A percentile compares a stretch with the other conserved stretches of the same genome.
phyloP scores from a whole-genome alignment of 2,797 vertebrate genomes.

The Rhincodon typus region DNA sequence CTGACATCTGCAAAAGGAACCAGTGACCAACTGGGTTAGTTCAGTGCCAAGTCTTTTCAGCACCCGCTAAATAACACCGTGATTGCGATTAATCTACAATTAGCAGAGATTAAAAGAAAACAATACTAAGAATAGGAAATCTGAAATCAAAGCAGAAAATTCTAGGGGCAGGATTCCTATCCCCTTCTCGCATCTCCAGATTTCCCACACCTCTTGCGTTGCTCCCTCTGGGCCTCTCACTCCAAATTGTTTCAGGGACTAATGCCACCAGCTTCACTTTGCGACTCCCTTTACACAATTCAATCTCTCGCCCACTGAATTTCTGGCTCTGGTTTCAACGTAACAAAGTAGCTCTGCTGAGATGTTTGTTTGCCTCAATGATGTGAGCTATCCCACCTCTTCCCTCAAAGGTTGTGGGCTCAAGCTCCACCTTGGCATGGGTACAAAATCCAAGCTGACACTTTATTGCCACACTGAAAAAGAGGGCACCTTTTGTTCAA shows the following conservation, averaged over 20 bases:
- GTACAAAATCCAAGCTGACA: not conserved
- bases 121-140: not conserved
- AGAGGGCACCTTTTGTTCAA: no score
- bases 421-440: not conserved
- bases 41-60: not conserved
- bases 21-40: not conserved
- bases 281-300: not conserved
- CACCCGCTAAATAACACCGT: not conserved
- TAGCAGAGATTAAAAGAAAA: slow-evolving; percentile 29
- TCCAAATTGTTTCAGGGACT: not conserved
- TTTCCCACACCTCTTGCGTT: not conserved
- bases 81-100: slow-evolving; percentile 12
- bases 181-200: not conserved
- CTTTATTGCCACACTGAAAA: not conserved
- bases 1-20: not conserved
- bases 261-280: not conserved
- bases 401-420: not conserved
- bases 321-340: not conserved
- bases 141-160: not conserved
- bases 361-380: not conserved
- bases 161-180: not conserved
- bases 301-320: not conserved
- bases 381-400: not conserved
- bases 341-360: not conserved
- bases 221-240: not conserved